phyloP scores from a whole-genome alignment of 2,113 vertebrate species.

The Sminthopsis crassicaudata region DNA sequence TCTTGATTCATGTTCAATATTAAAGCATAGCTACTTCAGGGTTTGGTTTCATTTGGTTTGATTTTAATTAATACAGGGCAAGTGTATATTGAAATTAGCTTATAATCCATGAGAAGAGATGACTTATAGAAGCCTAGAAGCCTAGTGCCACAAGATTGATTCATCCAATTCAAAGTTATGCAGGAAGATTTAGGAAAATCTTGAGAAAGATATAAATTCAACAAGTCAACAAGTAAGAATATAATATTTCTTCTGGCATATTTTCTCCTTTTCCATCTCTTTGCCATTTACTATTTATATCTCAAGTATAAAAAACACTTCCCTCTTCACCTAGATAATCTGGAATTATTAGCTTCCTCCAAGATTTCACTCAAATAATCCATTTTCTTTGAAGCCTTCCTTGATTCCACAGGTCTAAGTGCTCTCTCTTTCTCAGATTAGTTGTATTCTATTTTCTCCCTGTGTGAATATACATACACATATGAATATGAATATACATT shows the following conservation, averaged over 20 bases:
- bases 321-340: background rate
- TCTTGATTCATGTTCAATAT: background rate
- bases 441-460: no score
- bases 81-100: background rate
- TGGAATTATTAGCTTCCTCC: background rate
- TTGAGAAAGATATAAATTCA: no score
- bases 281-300: background rate
- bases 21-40: background rate
- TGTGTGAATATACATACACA: no score
- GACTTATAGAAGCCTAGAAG: no score
- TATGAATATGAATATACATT: no score
- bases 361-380: background rate
- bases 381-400: background rate
- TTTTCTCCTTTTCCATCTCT: background rate
- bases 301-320: background rate
- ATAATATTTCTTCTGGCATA: background rate
- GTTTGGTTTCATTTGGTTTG: no score
- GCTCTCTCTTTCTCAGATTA: background rate
- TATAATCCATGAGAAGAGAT: background rate
- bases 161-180: no score
- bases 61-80: background rate
- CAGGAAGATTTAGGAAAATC: no score
- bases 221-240: background rate
- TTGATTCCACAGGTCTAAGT: background rate
- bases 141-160: no score